Base-by-base conservation (phyloP, 2,888 invertebrate genomes). In the Camponotus fellah region DNA sequence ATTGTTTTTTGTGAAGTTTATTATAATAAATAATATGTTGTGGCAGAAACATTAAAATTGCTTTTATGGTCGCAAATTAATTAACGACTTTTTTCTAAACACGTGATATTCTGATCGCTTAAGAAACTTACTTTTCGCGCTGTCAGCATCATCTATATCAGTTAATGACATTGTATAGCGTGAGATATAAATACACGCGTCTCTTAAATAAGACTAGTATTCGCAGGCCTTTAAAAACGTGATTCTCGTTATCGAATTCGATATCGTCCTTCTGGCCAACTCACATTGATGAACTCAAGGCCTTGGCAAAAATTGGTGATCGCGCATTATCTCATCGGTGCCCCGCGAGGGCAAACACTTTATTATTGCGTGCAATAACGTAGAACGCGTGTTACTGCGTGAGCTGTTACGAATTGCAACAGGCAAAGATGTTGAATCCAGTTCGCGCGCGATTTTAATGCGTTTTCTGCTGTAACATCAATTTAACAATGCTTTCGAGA, bases 281-380 rank as follows among this genome's bases (percentile, higher is more conserved):
- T 88, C 88, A 86, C 88, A 90, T 89, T 91, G 88, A 92, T 91
- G 85, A 89, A 86, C 85, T 80, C 82, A 79, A 88, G 88, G 84
- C 91, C 92, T 91, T 87, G 91, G 79, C 84, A 88, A 92, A 92
- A 89, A 92, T 92, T 92, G 88, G 76, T 74, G 85, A 90, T 88
- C 84, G 72, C 88, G 86, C 85, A 89, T 91, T 88, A 91, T 90
- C 90, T 89, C 90, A 90, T 92, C 88, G 88, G 85, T 66, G 85
- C 88, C 88, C 87, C 92, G 49, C 49, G 91, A 92, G 91, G 92
- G 91, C 91, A 90, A 91, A 88, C 85, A 86, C 84, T 88, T 85
- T 82, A 88, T 87, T 83, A 84, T 87, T 80, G 86, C 86, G 82
- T 83, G 68, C 76, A 68, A 83, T 79, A 83, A 77, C 75, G 66